Percentiles rank a stretch among this genome's conserved stretches.
Evolutionary conservation across 2,797 vertebrate species (phyloP).

Genomic region (Microctenopoma lineatum): DNA sequence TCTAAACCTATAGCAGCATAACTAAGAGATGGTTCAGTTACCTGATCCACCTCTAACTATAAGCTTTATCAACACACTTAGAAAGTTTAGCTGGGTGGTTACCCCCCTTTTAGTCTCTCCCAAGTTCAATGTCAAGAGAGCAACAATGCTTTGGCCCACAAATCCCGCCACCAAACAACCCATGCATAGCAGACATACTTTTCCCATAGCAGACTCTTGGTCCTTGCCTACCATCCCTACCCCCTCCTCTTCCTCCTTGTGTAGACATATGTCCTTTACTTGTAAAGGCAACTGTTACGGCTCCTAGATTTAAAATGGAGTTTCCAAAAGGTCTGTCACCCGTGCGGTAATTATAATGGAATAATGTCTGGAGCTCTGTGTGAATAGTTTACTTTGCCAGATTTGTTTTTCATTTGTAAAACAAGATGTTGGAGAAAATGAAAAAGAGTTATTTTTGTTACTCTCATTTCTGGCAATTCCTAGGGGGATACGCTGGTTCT

Average conservation of each 20-base stretch:
- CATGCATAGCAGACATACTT: slow-evolving; percentile 80
- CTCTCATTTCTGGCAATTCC: slow-evolving; percentile 41
- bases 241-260: slow-evolving; percentile 40
- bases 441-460: slow-evolving; percentile 37
- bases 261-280: slow-evolving; percentile 64
- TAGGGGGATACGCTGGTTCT: slow-evolving; percentile 25
- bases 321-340: slow-evolving; percentile 4
- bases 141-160: slow-evolving; percentile 77
- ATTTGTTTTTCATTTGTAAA: slow-evolving; percentile 40
- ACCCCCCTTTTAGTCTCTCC: slow-evolving; percentile 45
- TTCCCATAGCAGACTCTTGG: slow-evolving; percentile 70
- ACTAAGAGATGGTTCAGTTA: too few species aligned
- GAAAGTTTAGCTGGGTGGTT: slow-evolving; percentile 56
- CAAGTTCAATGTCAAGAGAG: slow-evolving; percentile 85
- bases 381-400: slow-evolving; percentile 4
- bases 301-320: slow-evolving; percentile 25
- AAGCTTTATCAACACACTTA: too few species aligned
- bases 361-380: background rate
- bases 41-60: too few species aligned
- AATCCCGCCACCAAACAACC: slow-evolving; percentile 76
- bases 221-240: slow-evolving; percentile 51
- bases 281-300: slow-evolving; percentile 59
- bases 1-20: too few species aligned
- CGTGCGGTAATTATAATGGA: background rate
- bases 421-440: slow-evolving; percentile 31